phyloP scores from a whole-genome alignment of 1,140 invertebrate genomes.

The Procambarus virginalis region DNA sequence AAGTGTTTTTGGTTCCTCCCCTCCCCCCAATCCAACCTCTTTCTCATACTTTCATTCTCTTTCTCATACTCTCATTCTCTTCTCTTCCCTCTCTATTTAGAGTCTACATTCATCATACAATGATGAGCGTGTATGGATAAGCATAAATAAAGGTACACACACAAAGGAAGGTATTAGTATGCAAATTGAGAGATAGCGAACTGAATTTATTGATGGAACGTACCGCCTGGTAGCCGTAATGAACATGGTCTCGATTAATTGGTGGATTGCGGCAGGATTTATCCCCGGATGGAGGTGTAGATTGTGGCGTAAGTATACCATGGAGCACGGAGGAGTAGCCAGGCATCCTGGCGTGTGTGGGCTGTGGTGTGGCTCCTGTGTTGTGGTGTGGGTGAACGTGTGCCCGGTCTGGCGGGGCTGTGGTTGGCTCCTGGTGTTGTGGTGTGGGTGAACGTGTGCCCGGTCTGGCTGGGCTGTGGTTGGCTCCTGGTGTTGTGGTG shows the following conservation, averaged over 20 bases:
- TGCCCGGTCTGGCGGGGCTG: neutral
- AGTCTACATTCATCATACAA: too few relatives aligned
- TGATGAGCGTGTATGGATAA: neutral
- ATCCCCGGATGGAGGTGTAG: constrained; percentile 18
- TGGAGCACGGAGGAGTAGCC: neutral
- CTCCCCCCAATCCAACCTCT: too few relatives aligned
- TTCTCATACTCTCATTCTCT: too few relatives aligned
- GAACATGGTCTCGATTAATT: neutral
- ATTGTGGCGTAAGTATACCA: neutral
- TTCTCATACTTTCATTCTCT: too few relatives aligned
- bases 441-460: too few relatives aligned
- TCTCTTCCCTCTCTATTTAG: too few relatives aligned
- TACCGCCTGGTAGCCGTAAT: neutral
- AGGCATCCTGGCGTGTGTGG: too few relatives aligned
- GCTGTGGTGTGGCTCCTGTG: too few relatives aligned
- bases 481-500: too few relatives aligned
- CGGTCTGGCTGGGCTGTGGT: too few relatives aligned
- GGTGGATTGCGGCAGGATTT: constrained; percentile 7
- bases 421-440: neutral
- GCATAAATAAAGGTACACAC: neutral
- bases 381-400: too few relatives aligned
- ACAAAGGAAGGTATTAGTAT: neutral
- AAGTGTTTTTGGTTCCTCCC: too few relatives aligned
- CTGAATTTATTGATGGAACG: neutral
- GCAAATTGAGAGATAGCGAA: neutral